These are phyloP conservation scores for Corella eumyota DNA, from an alignment of 23 tunicate species.

Conservation along the genomic window DNA sequence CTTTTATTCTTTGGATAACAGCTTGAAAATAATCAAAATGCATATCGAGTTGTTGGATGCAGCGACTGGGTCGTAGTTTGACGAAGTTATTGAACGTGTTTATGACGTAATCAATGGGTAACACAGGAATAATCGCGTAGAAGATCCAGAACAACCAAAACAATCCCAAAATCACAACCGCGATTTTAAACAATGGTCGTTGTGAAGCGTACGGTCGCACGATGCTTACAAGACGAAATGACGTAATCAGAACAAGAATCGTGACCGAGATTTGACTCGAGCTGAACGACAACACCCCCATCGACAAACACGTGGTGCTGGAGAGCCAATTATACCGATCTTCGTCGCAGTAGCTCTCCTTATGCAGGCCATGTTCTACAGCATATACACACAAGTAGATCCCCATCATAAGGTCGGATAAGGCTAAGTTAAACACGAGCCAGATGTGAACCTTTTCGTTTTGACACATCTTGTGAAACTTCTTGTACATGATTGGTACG, in stretches of 20 bases:
- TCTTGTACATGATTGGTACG: not conserved
- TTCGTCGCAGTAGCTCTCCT: not conserved
- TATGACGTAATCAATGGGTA: not conserved
- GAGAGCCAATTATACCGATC: constrained; percentile 5
- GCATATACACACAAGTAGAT: constrained; percentile 9
- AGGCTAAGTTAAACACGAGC: constrained; percentile 11
- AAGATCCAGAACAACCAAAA: constrained; percentile 6
- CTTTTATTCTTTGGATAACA: no score
- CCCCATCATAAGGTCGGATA: constrained; percentile 24
- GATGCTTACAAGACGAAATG: not conserved
- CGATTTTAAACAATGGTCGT: not conserved
- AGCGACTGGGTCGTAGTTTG: not conserved
- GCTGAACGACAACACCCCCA: constrained; percentile 9
- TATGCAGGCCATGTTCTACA: not conserved
- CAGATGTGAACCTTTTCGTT: constrained; percentile 14
- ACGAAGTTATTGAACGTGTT: constrained; percentile 14
- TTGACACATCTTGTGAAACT: not conserved
- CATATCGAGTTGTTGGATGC: constrained; percentile 10
- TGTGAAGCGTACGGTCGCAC: not conserved
- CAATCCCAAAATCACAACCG: not conserved
- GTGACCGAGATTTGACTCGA: constrained; percentile 13
- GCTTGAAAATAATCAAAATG: constrained; percentile 15
- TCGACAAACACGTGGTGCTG: not conserved
- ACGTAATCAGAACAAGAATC: constrained; percentile 2
- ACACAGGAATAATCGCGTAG: not conserved